phyloP scores from a whole-genome alignment of 2,797 vertebrate genomes.

The Limosa lapponica region DNA sequence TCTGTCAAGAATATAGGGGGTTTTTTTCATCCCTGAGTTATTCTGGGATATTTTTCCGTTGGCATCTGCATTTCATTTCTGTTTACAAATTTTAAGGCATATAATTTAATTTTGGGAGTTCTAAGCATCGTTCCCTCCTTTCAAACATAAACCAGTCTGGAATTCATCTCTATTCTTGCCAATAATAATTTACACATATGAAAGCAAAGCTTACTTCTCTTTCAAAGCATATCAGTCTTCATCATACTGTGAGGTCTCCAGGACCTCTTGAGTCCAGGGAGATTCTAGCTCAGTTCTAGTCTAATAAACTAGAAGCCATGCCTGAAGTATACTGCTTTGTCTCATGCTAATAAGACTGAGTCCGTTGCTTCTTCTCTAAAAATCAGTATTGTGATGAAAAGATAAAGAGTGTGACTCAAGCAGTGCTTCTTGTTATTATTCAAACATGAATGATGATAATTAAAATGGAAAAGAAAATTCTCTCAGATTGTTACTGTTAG shows the following conservation, averaged over 20 bases:
- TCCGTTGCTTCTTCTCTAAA: neutral
- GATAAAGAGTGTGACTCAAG: neutral
- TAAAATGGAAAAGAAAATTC: neutral
- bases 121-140: neutral
- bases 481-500: neutral
- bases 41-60: neutral
- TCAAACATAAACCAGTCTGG: neutral
- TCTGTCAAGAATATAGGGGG: neutral
- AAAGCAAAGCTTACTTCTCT: neutral
- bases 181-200: neutral
- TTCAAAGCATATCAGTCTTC: neutral
- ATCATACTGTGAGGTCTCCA: neutral
- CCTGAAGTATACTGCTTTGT: neutral
- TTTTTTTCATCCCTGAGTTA: neutral
- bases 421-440: neutral
- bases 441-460: neutral
- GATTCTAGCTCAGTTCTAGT: neutral
- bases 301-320: neutral
- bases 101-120: neutral
- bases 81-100: conserved; percentile 7
- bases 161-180: conserved; percentile 13
- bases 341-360: neutral
- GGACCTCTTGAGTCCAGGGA: neutral
- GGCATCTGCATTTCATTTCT: neutral
- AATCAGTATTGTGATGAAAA: neutral